These are phyloP conservation scores for Lacerta viridis DNA, from an alignment of 2,797 vertebrate species.

Conservation along the genomic window DNA sequence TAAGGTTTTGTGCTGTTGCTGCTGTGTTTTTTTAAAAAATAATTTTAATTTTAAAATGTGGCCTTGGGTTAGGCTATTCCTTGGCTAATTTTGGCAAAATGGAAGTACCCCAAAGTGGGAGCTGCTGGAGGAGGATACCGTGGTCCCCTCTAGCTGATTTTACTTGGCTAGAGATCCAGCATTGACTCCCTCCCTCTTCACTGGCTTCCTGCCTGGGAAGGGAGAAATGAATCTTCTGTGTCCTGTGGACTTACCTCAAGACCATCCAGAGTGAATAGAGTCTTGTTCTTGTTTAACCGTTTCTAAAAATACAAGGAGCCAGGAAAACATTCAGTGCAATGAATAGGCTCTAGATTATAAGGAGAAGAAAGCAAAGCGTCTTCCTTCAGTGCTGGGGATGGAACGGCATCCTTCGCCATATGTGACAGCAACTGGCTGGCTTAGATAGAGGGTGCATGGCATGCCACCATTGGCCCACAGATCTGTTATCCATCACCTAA, in stretches of 20 bases:
- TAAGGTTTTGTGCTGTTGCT: background rate
- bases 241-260: background rate
- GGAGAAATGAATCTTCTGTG: conserved; percentile 9
- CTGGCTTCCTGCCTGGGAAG: background rate
- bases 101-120: background rate
- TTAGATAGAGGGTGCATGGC: no score
- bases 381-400: no score
- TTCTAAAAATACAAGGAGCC: conserved; percentile 1
- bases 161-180: background rate
- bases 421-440: no score
- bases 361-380: background rate
- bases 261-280: background rate
- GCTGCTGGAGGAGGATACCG: background rate
- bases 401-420: no score
- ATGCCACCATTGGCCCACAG: no score
- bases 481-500: no score
- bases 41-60: background rate
- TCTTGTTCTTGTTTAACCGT: background rate
- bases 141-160: background rate
- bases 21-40: no score
- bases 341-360: background rate
- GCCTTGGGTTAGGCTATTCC: background rate
- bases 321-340: background rate
- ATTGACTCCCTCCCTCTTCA: background rate
- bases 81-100: background rate